Percentiles rank a stretch among this genome's conserved stretches.
phyloP scores from a whole-genome alignment of 2,113 vertebrate genomes.

The Prinia subflava region DNA sequence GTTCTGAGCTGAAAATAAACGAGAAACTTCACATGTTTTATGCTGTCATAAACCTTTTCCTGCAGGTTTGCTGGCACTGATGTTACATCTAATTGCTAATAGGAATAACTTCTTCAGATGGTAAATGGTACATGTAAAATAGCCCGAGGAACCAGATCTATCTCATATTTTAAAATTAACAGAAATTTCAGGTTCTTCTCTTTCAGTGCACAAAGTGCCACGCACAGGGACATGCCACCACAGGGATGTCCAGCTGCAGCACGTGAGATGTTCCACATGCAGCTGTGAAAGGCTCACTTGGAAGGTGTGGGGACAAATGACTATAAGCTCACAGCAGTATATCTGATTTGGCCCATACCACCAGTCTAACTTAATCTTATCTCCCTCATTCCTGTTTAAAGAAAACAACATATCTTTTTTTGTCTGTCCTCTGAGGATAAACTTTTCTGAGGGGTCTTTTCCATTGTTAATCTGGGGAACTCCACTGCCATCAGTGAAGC shows the following conservation, averaged over 20 bases:
- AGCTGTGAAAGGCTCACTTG: neutral
- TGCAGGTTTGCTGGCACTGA: conserved; percentile 13
- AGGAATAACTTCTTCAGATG: conserved; percentile 11
- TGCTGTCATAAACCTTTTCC: conserved; percentile 2
- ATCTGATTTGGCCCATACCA: neutral
- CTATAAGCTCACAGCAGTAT: neutral
- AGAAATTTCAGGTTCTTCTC: neutral
- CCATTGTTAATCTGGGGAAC: neutral
- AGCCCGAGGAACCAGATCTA: neutral
- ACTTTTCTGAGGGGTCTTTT: neutral
- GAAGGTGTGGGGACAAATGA: neutral
- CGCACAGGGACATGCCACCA: accelerated
- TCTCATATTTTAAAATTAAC: conserved; percentile 32
- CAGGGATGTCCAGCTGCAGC: neutral
- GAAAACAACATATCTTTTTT: accelerated
- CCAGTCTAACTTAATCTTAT: neutral
- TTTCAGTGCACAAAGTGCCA: neutral
- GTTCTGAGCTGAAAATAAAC: neutral
- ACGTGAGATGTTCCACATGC: neutral
- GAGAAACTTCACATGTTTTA: neutral
- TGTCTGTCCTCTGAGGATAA: neutral
- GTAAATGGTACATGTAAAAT: conserved; percentile 7
- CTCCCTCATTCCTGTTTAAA: neutral
- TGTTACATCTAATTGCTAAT: conserved; percentile 13
- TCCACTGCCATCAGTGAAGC: neutral